phyloP scores from a whole-genome alignment of 2,797 vertebrate species.

The Sebastes ruberrimus region DNA sequence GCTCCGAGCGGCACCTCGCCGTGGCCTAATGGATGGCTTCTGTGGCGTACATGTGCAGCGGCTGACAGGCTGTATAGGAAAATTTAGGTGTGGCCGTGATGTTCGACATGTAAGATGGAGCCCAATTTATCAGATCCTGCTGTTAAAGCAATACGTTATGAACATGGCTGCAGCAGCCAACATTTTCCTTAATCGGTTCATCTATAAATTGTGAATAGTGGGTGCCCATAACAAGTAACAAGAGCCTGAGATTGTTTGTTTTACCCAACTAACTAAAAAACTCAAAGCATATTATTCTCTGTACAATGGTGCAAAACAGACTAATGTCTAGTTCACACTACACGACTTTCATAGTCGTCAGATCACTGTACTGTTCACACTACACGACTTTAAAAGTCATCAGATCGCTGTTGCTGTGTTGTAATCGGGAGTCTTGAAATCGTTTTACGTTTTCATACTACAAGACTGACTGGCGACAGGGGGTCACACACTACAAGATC shows the following conservation, averaged over 20 bases:
- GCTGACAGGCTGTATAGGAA: slow-evolving; percentile 58
- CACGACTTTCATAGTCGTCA: too few relatives aligned
- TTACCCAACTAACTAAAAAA: not conserved
- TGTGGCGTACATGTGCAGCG: not conserved
- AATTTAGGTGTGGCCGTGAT: slow-evolving; percentile 16
- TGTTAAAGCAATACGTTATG: not conserved
- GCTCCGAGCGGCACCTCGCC: slow-evolving; percentile 14
- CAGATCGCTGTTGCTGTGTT: too few relatives aligned
- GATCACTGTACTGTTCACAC: too few relatives aligned
- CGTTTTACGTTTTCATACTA: too few relatives aligned
- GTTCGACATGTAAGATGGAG: slow-evolving; percentile 18
- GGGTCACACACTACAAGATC: too few relatives aligned
- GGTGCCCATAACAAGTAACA: not conserved
- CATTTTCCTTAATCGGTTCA: not conserved
- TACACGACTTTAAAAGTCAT: too few relatives aligned
- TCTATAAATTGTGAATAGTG: not conserved
- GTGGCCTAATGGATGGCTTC: slow-evolving; percentile 48
- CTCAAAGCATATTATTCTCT: not conserved
- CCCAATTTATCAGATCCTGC: not conserved
- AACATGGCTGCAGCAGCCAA: not conserved
- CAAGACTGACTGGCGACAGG: too few relatives aligned
- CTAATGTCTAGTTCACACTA: not conserved
- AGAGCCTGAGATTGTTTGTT: not conserved
- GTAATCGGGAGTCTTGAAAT: too few relatives aligned
- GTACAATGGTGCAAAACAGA: not conserved